These are phyloP conservation scores for Sycobia sp. DNA, from an alignment of 1,140 invertebrate genomes.

Conservation along the genomic window DNA sequence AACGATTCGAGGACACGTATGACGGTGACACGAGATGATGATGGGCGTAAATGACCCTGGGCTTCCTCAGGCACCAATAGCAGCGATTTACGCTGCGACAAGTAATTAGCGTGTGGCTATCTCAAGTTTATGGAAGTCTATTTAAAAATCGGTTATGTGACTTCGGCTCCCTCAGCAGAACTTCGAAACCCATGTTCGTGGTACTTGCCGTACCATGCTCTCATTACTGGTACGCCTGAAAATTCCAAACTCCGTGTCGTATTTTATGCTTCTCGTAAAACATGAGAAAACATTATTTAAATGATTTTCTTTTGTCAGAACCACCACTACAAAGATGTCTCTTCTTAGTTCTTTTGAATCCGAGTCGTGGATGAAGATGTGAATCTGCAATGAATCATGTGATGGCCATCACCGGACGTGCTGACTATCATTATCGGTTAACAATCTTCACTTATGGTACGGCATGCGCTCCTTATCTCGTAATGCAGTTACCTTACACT, in stretches of 20 bases:
- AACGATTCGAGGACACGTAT: conserved; percentile 25
- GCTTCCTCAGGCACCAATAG: conserved; percentile 17
- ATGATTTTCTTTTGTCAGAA: too few relatives aligned
- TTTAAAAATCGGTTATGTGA: conserved; percentile 37
- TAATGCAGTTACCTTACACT: too few relatives aligned
- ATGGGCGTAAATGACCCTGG: conserved; percentile 3
- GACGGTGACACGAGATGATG: background rate
- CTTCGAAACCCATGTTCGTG: background rate
- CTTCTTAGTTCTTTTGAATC: too few relatives aligned
- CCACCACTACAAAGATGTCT: too few relatives aligned
- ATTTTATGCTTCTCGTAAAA: conserved; percentile 26
- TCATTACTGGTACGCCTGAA: background rate
- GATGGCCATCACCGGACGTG: too few relatives aligned
- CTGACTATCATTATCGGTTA: too few relatives aligned
- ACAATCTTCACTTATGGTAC: too few relatives aligned
- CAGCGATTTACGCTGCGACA: conserved; percentile 25
- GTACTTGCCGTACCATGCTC: conserved; percentile 33
- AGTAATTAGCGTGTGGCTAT: conserved; percentile 28
- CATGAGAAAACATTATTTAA: background rate
- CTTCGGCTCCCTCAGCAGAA: conserved; percentile 1
- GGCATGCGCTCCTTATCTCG: too few relatives aligned
- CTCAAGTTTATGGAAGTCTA: conserved; percentile 40
- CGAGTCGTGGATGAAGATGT: too few relatives aligned
- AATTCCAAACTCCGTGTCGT: conserved; percentile 12
- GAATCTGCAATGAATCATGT: too few relatives aligned